These are phyloP conservation scores for Microcebus murinus DNA, from an alignment of 2,113 vertebrate species.

Conservation along the genomic window DNA sequence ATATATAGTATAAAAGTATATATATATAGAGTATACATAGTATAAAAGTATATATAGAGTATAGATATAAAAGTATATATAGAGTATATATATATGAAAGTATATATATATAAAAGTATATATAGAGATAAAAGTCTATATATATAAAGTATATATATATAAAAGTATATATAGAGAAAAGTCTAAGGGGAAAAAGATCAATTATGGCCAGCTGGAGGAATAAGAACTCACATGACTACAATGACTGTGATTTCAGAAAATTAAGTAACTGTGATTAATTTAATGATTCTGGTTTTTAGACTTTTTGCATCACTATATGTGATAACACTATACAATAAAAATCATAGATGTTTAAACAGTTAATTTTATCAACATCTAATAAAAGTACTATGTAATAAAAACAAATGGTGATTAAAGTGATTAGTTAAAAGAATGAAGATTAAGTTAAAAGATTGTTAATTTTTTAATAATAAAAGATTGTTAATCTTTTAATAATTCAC, in stretches of 20 bases:
- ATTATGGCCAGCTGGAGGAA: not conserved
- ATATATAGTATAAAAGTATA: too few relatives aligned
- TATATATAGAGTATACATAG: too few relatives aligned
- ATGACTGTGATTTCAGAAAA: not conserved
- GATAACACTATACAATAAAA: not conserved
- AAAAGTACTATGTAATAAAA: not conserved
- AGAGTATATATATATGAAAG: too few relatives aligned
- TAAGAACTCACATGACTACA: not conserved
- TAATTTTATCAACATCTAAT: not conserved
- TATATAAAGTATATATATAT: too few relatives aligned
- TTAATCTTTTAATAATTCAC: not conserved
- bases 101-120: too few relatives aligned
- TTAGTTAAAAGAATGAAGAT: not conserved
- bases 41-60: too few relatives aligned
- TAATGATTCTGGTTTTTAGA: not conserved
- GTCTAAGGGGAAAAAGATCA: not conserved
- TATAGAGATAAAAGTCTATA: too few relatives aligned
- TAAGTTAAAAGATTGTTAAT: not conserved
- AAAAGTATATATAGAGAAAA: not conserved
- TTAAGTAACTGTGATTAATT: not conserved
- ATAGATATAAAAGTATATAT: too few relatives aligned
- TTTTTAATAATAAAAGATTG: not conserved
- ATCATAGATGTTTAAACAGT: not conserved
- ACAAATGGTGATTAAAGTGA: not conserved
- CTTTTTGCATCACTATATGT: not conserved